phyloP scores from a whole-genome alignment of 1,140 invertebrate genomes.

The Trichonephila inaurata region DNA sequence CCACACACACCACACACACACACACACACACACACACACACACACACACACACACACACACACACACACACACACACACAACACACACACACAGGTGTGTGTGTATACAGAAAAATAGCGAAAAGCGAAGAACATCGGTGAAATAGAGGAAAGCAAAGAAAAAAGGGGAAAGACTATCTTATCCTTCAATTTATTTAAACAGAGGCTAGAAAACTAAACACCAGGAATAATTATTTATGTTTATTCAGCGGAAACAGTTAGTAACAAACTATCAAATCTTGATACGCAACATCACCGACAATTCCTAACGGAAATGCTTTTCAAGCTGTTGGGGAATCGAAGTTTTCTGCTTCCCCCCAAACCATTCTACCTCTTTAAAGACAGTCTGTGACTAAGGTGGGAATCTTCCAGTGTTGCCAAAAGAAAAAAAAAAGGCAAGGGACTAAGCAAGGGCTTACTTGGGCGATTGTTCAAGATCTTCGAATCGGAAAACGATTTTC shows the following conservation, averaged over 20 bases:
- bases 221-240: not conserved
- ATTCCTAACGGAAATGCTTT: not conserved
- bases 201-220: too few relatives aligned
- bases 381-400: not conserved
- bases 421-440: not conserved
- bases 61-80: too few relatives aligned
- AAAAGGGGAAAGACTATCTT: too few relatives aligned
- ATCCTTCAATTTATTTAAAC: too few relatives aligned
- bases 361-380: too few relatives aligned
- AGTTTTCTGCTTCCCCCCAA: not conserved
- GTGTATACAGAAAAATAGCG: too few relatives aligned
- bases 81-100: too few relatives aligned
- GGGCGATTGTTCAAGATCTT: conserved; percentile 11
- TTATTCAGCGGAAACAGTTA: not conserved
- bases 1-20: too few relatives aligned
- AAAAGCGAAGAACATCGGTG: too few relatives aligned
- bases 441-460: not conserved
- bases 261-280: not conserved
- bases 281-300: not conserved
- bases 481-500: conserved; percentile 60
- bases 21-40: too few relatives aligned
- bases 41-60: too few relatives aligned
- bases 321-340: not conserved
- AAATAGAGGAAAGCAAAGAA: too few relatives aligned
- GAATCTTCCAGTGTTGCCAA: not conserved